Conservation (phyloP, 2,113 vertebrate genomes). For the Craseonycteris thonglongyai region DNA sequence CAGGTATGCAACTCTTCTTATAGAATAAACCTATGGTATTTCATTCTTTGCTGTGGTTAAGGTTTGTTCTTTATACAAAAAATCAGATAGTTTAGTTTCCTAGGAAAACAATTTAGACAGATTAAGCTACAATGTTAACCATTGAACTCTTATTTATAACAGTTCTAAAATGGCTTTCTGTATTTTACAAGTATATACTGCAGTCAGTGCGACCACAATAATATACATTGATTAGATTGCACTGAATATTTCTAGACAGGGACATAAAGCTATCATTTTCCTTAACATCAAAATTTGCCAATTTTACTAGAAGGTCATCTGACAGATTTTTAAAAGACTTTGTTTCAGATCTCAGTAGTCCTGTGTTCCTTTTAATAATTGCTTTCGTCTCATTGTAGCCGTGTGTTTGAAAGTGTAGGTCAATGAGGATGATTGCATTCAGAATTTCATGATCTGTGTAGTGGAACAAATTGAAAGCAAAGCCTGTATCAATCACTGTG, state of each 20-base stretch:
- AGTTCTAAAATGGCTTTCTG: constrained; percentile 42
- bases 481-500: constrained; percentile 98
- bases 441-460: constrained; percentile 98
- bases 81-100: constrained; percentile 55
- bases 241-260: constrained; percentile 68
- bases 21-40: constrained; percentile 62
- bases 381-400: constrained; percentile 90
- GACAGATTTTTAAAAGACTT: constrained; percentile 83
- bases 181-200: constrained; percentile 54
- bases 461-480: constrained; percentile 99
- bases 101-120: constrained; percentile 21
- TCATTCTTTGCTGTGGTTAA: constrained; percentile 60
- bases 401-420: constrained; percentile 91
- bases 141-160: constrained; percentile 47
- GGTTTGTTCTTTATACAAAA: constrained; percentile 56
- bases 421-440: constrained; percentile 94
- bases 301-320: constrained; percentile 83
- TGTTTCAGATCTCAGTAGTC: constrained; percentile 84
- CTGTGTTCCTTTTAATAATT: constrained; percentile 88
- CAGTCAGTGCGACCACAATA: constrained; percentile 23
- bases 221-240: constrained; percentile 56
- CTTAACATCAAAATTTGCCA: constrained; percentile 77
- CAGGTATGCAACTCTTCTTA: constrained; percentile 56
- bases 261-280: constrained; percentile 70
- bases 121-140: constrained; percentile 10